Evolutionary conservation across 2,888 invertebrate species (phyloP).

Genomic region (Cataglyphis altisquamis): DNA sequence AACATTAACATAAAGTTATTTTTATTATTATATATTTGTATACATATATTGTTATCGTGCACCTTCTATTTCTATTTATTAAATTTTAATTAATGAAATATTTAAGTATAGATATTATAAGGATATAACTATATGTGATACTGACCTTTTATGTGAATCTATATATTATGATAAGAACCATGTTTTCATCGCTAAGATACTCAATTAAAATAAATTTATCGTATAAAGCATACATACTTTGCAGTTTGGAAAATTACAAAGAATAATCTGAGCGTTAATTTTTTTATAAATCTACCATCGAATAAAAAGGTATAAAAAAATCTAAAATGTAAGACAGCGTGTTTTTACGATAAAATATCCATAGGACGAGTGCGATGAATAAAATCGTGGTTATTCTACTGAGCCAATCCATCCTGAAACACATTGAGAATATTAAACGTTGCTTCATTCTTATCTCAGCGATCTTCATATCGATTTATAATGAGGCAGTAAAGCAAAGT

Average conservation of each 20-base stretch:
- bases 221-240: not conserved
- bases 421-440: slow-evolving; percentile 40
- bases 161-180: not conserved
- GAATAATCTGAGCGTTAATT: not conserved
- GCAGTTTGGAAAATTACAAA: not conserved
- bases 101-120: not conserved
- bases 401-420: slow-evolving; percentile 83
- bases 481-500: no score
- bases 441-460: not conserved
- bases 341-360: slow-evolving; percentile 51
- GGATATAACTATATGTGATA: not conserved
- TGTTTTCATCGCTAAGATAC: not conserved
- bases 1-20: not conserved
- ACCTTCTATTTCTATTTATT: not conserved
- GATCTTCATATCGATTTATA: not conserved
- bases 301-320: not conserved
- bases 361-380: slow-evolving; percentile 65
- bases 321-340: not conserved
- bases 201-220: not conserved
- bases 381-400: slow-evolving; percentile 74
- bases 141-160: not conserved
- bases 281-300: not conserved
- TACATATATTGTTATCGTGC: not conserved
- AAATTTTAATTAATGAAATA: not conserved
- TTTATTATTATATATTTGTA: not conserved